Evolutionary conservation across 92 coral and sea anemone species (phyloP), one percentile per base, ranked within the genome.

Genomic region (Parazoanthus atlanticus): DNA sequence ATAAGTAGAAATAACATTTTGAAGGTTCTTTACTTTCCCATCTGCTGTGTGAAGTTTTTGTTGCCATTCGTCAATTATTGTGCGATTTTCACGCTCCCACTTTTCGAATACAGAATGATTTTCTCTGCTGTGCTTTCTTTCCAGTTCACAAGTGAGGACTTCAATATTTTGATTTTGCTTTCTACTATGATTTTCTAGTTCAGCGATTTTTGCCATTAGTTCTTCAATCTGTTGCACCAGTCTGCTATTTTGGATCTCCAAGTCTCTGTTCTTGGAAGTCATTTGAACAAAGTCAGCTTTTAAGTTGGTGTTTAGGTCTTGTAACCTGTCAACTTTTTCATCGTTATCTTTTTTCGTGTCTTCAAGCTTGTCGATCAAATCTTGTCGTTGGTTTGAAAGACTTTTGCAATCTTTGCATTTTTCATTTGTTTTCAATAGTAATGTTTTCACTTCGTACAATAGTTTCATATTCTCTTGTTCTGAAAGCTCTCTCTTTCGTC

Each of bases 101-200:
- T 67, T 67, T 28, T n/a, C 30, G 26, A 26, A 21, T 38, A 65
- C 3, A 36, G 3, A 19, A 29, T 69, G 32, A 5, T 66, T 67
- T 82, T 66, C 86, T n/a, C 67, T 64, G 34, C 25, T 67, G 10
- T 82, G 61, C 16, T 82, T 16, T 82, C 26, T 65, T 64, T 82
- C 65, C 7, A 23, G 61, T 82, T 69, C 54, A 82, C 19, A 38
- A 3, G 54, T 34, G 6, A 82, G 43, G 5, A 19, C 19, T 65
- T 64, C 72, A 15, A 65, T 66, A 13, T 66, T 72, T 25, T 36
- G 76, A n/a, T 67, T 38, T 34, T 34, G 29, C 3, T 15, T 66
- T 43, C 33, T 40, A 69, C n/a, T 65, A 7, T 38, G 8, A 33
- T 38, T 28, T 38, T 67, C 26, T 38, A 66, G 26, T 28, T 82